These are phyloP conservation scores for Ornithorhynchus anatinus DNA, from an alignment of 2,113 vertebrate genomes.

Conservation along the genomic window DNA sequence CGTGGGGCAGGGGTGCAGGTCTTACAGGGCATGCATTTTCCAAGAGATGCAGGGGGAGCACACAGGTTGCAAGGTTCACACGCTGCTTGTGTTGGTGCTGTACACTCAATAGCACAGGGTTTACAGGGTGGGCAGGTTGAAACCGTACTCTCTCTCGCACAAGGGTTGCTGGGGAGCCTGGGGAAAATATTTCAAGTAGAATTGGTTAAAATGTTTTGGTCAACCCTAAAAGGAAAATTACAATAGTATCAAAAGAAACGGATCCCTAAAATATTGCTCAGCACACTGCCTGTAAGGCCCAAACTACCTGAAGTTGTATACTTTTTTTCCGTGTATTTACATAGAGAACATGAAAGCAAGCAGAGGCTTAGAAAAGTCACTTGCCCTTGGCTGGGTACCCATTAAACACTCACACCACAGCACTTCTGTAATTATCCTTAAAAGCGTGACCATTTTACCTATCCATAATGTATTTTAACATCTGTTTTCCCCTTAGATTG, in stretches of 20 bases:
- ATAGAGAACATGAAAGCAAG: background rate
- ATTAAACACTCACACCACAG: too few relatives aligned
- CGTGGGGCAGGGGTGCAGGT: background rate
- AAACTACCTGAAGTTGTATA: background rate
- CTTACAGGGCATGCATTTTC: background rate
- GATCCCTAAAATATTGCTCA: background rate
- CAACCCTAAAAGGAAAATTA: background rate
- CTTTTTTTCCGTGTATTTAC: background rate
- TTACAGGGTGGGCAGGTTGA: background rate
- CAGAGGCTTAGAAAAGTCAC: background rate
- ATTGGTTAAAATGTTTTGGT: background rate
- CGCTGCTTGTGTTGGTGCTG: background rate
- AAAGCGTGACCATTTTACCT: too few relatives aligned
- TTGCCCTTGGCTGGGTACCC: too few relatives aligned
- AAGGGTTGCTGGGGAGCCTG: conserved; percentile 30
- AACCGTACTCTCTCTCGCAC: conserved; percentile 13
- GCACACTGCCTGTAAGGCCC: background rate
- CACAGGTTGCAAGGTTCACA: background rate
- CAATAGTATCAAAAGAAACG: too few relatives aligned
- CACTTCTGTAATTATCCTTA: too few relatives aligned
- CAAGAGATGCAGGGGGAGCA: background rate
- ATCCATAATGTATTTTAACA: too few relatives aligned
- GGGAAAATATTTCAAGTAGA: background rate
- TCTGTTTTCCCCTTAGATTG: too few relatives aligned
- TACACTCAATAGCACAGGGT: background rate